phyloP scores from a whole-genome alignment of 2,888 invertebrate genomes.

The Zaprionus obscuricornis region DNA sequence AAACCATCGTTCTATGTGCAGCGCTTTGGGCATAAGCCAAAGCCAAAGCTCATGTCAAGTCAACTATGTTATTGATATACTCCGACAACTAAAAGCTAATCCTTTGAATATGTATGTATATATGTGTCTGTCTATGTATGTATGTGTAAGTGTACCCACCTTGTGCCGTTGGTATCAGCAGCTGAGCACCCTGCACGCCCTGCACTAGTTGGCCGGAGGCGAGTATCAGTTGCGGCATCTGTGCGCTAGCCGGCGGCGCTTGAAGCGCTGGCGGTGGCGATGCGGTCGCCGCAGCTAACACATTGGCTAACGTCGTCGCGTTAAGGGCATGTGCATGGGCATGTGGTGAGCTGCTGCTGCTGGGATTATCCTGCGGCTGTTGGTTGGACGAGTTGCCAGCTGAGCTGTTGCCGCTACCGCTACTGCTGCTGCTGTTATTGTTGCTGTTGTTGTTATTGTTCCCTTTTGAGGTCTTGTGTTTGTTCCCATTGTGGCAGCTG shows the following conservation, averaged over 20 bases:
- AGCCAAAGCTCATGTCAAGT: constrained; percentile 62
- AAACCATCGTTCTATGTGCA: background rate
- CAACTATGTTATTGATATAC: constrained; percentile 71
- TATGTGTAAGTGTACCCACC: constrained; percentile 86
- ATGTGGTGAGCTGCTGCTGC: constrained; percentile 70
- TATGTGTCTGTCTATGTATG: no score
- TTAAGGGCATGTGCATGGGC: constrained; percentile 51
- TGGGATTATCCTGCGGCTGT: constrained; percentile 70
- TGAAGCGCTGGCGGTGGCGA: constrained; percentile 83
- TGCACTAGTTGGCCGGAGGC: constrained; percentile 96
- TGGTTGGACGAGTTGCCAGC: constrained; percentile 50
- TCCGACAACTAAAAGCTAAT: no score
- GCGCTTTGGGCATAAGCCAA: constrained; percentile 6
- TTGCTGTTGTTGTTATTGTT: constrained; percentile 40
- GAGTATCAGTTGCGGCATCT: constrained; percentile 95
- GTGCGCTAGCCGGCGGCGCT: constrained; percentile 80
- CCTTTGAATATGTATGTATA: no score
- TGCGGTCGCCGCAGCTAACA: constrained; percentile 79
- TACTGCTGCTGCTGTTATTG: constrained; percentile 42
- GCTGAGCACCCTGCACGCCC: constrained; percentile 96
- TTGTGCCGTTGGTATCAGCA: constrained; percentile 97
- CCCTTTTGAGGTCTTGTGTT: constrained; percentile 66
- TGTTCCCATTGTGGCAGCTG: constrained; percentile 39
- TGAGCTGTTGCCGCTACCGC: constrained; percentile 39
- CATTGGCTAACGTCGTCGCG: constrained; percentile 78